A percentile compares a stretch with the other conserved stretches of the same genome.
Conservation (phyloP, 2,888 invertebrate genomes). For the Octonoba sinensis region DNA sequence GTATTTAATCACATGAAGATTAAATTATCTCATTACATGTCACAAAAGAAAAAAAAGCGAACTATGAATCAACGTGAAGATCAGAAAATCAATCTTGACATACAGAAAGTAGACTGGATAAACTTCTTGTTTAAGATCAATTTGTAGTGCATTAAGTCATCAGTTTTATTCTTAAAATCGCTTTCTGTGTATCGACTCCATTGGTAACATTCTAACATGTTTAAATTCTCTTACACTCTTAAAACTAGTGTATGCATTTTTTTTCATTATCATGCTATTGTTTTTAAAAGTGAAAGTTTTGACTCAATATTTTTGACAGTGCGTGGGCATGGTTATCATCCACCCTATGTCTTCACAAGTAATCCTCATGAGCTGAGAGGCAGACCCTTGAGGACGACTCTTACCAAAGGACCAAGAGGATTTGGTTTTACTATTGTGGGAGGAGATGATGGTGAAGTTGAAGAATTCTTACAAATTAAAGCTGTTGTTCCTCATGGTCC, state of each 20-base stretch:
- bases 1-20: no score
- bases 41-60: no score
- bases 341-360: conserved; percentile 80
- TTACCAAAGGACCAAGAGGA: conserved; percentile 91
- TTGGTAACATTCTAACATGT: no score
- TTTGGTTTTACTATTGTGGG: conserved; percentile 97
- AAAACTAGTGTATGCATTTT: not conserved
- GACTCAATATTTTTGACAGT: conserved; percentile 13
- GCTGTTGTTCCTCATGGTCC: conserved; percentile 94
- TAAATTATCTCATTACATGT: no score
- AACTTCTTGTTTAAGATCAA: no score
- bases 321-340: conserved; percentile 45
- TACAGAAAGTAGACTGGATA: no score
- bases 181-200: no score
- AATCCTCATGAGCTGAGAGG: conserved; percentile 91
- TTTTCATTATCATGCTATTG: not conserved
- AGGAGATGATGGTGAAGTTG: conserved; percentile 84
- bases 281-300: not conserved
- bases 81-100: no score
- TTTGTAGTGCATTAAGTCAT: no score
- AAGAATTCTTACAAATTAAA: conserved; percentile 96
- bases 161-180: no score
- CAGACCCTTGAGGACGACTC: conserved; percentile 85
- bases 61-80: no score
- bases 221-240: no score